A percentile compares a stretch with the other conserved stretches of the same genome.
phyloP scores from a whole-genome alignment of 92 coral and sea anemone species.

The Phenganax stokvisi region DNA sequence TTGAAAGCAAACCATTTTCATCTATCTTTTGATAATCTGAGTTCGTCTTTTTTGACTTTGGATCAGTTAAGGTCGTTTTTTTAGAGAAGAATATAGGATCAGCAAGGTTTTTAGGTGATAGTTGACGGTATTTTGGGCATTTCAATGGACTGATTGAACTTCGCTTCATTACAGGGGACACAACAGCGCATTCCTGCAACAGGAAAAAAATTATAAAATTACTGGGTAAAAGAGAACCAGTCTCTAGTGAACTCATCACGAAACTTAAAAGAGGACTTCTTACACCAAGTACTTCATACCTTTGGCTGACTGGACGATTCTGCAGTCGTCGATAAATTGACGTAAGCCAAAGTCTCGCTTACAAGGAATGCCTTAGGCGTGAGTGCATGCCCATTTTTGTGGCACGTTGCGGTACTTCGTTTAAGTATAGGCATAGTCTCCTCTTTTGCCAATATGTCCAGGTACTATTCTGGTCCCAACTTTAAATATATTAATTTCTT shows the following conservation, averaged over 20 bases:
- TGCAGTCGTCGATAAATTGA: not conserved
- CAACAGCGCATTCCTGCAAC: not conserved
- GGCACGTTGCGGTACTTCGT: not conserved
- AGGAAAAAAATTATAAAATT: not conserved
- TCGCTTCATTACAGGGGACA: not conserved
- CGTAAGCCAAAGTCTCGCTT: constrained; percentile 5
- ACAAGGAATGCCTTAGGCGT: constrained; percentile 15
- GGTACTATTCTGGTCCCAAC: constrained; percentile 18
- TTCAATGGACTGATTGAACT: not conserved
- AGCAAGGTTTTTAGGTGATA: constrained; percentile 18
- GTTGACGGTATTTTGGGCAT: constrained; percentile 1
- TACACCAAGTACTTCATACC: not conserved
- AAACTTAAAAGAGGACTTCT: not conserved
- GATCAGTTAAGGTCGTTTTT: not conserved
- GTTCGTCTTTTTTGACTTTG: too few species aligned
- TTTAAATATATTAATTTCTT: constrained; percentile 13
- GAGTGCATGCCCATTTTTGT: not conserved
- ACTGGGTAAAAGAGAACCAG: not conserved
- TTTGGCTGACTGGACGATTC: not conserved
- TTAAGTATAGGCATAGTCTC: constrained; percentile 8
- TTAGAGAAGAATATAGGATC: not conserved
- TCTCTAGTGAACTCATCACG: not conserved
- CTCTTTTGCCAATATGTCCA: not conserved
- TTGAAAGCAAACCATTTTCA: not conserved
- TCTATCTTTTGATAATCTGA: not conserved